Base-by-base conservation (phyloP, 2,888 invertebrate genomes). In the Cylloceria caligata region DNA sequence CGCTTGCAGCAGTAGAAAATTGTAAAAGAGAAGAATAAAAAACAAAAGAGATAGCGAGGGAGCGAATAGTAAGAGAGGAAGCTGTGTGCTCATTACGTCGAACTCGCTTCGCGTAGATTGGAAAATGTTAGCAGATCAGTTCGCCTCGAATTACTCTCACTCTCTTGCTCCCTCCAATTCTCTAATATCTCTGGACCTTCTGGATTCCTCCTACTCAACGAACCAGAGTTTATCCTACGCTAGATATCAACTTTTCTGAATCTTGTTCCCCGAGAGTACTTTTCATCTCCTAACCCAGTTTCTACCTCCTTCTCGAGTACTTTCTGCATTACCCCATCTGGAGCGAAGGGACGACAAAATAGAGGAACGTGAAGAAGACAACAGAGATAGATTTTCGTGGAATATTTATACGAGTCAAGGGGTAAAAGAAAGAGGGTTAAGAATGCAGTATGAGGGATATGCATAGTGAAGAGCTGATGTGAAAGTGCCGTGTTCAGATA, bases 111-210 rank as follows among this genome's bases (percentile, higher is more conserved):
- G 49, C 68, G 73, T 74, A 74, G 79, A 80, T 80, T 80, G 79
- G 73, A 74, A 80, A 68, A 74, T 74, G 73, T 73, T 74, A 73
- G 52, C 62, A 62, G 79, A 80, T 68, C 73, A 74, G 79, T 65
- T 80, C 68, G 68, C 73, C 24, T 62, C 52, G 68, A 80, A 74
- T 80, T 80, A 74, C 62, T 74, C 49, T 62, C 73, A 68, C 52
- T 52, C 42, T 45, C 60, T 39, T 45, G n/a, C 34, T 52, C 42
- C n/a, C 67, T 27, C 30, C n/a, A 27, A 24, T 19, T 62, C 13
- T 30, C 64, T n/a, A 57, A 57, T 30, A 21, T 30, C 73, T 16
- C 60, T 11, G 16, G 49, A n/a, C 13, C 30, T 52, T 24, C 16
- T 19, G 16, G 7, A 52, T 45, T 62, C 16, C 30, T 19, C 42